Conservation (phyloP, 2,888 invertebrate genomes). For the Atethmia centrago region DNA sequence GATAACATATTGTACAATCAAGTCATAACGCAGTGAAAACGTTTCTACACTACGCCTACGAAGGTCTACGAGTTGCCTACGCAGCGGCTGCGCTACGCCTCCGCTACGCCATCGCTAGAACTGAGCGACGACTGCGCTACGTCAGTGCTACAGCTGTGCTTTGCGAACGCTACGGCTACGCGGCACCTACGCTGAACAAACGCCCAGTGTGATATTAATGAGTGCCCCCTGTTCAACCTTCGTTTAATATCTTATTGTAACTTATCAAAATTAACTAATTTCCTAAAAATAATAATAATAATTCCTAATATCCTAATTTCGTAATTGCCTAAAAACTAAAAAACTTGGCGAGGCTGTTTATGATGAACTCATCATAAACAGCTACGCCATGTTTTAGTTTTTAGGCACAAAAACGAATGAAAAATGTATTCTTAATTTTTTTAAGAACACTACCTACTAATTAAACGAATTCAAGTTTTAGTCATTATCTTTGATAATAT, state of each 20-base stretch:
- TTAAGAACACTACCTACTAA: not conserved
- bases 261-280: not conserved
- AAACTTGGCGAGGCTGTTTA: too few species aligned
- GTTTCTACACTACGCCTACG: conserved; percentile 2
- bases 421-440: not conserved
- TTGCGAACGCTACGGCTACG: not conserved
- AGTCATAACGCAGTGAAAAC: not conserved
- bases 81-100: not conserved
- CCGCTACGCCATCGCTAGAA: not conserved
- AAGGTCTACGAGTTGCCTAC: not conserved
- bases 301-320: too few species aligned
- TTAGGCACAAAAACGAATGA: not conserved
- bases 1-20: not conserved
- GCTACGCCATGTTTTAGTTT: not conserved
- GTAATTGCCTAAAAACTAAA: too few species aligned
- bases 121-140: not conserved
- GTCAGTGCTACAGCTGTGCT: not conserved
- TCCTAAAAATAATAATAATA: too few species aligned
- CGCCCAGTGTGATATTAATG: not conserved
- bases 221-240: not conserved
- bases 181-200: not conserved
- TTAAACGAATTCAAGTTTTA: conserved; percentile 4
- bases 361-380: too few species aligned
- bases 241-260: not conserved
- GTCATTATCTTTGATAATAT: not conserved